phyloP scores from a whole-genome alignment of 2,113 vertebrate species.

The Chiloscyllium plagiosum region DNA sequence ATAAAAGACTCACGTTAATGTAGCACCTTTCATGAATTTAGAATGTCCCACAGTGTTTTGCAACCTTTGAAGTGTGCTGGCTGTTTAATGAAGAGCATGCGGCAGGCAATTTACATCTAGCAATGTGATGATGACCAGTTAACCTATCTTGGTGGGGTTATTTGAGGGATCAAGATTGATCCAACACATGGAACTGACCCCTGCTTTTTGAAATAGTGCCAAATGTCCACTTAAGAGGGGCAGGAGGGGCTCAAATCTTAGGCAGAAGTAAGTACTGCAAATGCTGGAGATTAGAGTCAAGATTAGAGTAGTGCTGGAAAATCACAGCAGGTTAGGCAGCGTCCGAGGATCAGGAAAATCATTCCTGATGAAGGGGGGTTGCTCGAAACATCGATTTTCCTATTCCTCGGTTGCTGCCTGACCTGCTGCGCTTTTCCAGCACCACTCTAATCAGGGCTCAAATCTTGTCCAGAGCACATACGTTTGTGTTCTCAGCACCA shows the following conservation, averaged over 20 bases:
- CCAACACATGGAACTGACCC: not conserved
- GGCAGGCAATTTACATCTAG: not conserved
- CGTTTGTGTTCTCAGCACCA: not conserved
- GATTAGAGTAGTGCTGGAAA: too few relatives aligned
- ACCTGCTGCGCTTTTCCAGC: too few relatives aligned
- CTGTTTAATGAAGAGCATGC: not conserved
- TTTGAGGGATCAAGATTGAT: not conserved
- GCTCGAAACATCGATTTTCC: too few relatives aligned
- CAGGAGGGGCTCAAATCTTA: not conserved
- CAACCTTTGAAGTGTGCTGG: not conserved
- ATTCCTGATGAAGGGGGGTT: too few relatives aligned
- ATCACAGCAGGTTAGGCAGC: too few relatives aligned
- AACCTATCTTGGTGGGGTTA: not conserved
- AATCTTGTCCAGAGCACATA: too few relatives aligned
- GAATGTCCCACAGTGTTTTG: not conserved
- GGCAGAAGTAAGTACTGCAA: too few relatives aligned
- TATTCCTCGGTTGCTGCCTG: too few relatives aligned
- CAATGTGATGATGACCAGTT: not conserved
- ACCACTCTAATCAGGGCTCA: not conserved
- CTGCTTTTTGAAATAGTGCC: not conserved
- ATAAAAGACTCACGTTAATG: not conserved
- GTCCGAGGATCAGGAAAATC: too few relatives aligned
- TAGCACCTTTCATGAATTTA: not conserved
- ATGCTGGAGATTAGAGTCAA: too few relatives aligned
- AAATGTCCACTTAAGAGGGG: not conserved